These are phyloP conservation scores for Cylloceria caligata DNA, from an alignment of 2,888 invertebrate genomes.

Conservation along the genomic window DNA sequence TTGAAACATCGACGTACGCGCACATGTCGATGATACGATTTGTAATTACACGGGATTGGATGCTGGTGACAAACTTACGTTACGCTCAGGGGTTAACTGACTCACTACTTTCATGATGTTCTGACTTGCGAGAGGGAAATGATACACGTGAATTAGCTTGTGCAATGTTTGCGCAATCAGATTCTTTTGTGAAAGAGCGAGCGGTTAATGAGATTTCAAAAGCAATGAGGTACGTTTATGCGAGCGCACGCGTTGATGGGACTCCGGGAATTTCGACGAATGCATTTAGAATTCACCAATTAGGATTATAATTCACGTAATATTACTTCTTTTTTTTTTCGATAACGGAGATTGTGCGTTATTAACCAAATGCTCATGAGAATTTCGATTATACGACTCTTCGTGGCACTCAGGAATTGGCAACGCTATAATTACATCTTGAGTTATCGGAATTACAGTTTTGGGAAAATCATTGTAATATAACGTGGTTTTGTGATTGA, in stretches of 20 bases:
- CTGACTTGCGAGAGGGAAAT: not conserved
- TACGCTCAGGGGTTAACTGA: not conserved
- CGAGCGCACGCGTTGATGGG: slow-evolving; percentile 28
- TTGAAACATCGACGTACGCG: too few relatives aligned
- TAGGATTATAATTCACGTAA: slow-evolving; percentile 49
- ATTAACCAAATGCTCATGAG: not conserved
- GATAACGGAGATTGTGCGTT: slow-evolving; percentile 4
- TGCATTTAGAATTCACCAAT: slow-evolving; percentile 21
- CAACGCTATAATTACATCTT: too few relatives aligned
- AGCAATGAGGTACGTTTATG: slow-evolving; percentile 24
- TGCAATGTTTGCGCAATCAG: slow-evolving; percentile 27
- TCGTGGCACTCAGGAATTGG: not conserved
- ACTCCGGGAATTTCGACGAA: slow-evolving; percentile 10
- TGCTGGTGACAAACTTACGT: not conserved
- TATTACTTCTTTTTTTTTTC: slow-evolving; percentile 2
- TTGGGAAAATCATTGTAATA: too few relatives aligned
- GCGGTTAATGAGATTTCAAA: slow-evolving; percentile 54
- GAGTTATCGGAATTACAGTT: too few relatives aligned
- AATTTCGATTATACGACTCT: too few relatives aligned
- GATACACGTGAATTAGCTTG: not conserved
- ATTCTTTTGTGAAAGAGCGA: not conserved
- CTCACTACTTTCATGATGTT: not conserved
- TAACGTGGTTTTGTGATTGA: too few relatives aligned
- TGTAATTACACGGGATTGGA: not conserved
- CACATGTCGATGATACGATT: not conserved